Base-by-base conservation (phyloP, 2,113 vertebrate genomes). In the Psettodes erumei region DNA sequence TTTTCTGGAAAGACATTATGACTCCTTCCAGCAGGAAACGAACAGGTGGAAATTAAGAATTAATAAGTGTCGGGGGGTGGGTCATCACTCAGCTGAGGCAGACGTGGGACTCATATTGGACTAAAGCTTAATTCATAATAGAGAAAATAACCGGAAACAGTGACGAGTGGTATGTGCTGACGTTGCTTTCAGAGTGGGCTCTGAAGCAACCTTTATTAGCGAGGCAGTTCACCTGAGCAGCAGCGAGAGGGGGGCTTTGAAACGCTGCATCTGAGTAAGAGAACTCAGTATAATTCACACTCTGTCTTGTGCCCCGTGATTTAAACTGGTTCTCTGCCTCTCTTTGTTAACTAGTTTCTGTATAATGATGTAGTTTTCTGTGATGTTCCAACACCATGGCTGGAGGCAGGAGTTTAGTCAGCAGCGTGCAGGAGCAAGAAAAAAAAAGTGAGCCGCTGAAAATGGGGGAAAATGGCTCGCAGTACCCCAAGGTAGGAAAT, bases 401-500 rank as follows among this genome's bases (percentile, higher is more conserved):
- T 94, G 83, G 87, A 92, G 93, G 94, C 93, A 87, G 88, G 76
- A 93, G 91, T 93, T 92, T 92, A 93, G 91, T 91, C 89, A 88
- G 91, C 91, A 92, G 86, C 75, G 69, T 77, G 85, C 80, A 84
- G 84, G 89, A 93, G 92, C 88, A 90, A 90, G 90, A 90, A 70
- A 54, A 59, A 72, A 76, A 54, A 74, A 76, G 79, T 76, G 81
- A 93, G 84, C 86, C 88, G 84, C 80, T 89, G 80, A 92, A 94
- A 94, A 90, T 89, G 85, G 86, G 90, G 91, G 90, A 93, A 93
- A 92, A 91, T 90, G 90, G 86, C 90, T 88, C 3, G 70, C 89
- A 88, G 89, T 93, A 92, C 92, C 92, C 92, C 90, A 92, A 93
- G 93, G 92, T 94, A 93, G 89, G 89, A 91, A 94, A 94, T 93